These are phyloP conservation scores for Hippoglossus hippoglossus DNA, from an alignment of 2,797 vertebrate species.

Conservation along the genomic window DNA sequence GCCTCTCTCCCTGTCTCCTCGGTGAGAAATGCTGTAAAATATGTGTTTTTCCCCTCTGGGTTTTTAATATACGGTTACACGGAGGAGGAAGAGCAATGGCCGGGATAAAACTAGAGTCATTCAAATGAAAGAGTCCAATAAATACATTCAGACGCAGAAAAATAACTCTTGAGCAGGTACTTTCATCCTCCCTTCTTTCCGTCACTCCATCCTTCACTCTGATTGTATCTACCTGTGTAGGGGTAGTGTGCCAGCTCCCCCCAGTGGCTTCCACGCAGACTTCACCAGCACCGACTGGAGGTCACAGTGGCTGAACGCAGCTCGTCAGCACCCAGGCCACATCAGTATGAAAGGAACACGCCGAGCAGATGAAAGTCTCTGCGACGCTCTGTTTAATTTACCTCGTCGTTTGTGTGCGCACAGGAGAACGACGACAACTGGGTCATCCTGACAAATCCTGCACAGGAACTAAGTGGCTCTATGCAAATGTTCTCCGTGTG, in stretches of 20 bases:
- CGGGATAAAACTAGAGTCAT: slow-evolving; percentile 59
- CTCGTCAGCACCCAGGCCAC: slow-evolving; percentile 26
- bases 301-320: background rate
- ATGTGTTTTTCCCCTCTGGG: slow-evolving; percentile 40
- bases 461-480: slow-evolving; percentile 57
- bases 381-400: slow-evolving; percentile 45
- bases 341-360: slow-evolving; percentile 26
- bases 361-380: slow-evolving; percentile 47
- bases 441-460: slow-evolving; percentile 77
- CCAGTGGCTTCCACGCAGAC: slow-evolving; percentile 61
- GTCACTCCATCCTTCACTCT: slow-evolving; percentile 19
- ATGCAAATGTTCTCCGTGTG: slow-evolving; percentile 60
- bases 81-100: slow-evolving; percentile 44
- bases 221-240: slow-evolving; percentile 26
- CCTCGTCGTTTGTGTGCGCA: slow-evolving; percentile 32
- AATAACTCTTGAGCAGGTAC: slow-evolving; percentile 44
- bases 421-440: slow-evolving; percentile 50
- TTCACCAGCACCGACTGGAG: slow-evolving; percentile 26
- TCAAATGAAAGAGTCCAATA: slow-evolving; percentile 71
- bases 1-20: slow-evolving; percentile 27
- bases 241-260: slow-evolving; percentile 71
- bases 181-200: slow-evolving; percentile 48
- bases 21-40: slow-evolving; percentile 55
- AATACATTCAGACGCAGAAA: slow-evolving; percentile 59
- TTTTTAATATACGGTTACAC: slow-evolving; percentile 49